Evolutionary conservation across 2,888 invertebrate species (phyloP).

Genomic region (Phlogophora meticulosa): DNA sequence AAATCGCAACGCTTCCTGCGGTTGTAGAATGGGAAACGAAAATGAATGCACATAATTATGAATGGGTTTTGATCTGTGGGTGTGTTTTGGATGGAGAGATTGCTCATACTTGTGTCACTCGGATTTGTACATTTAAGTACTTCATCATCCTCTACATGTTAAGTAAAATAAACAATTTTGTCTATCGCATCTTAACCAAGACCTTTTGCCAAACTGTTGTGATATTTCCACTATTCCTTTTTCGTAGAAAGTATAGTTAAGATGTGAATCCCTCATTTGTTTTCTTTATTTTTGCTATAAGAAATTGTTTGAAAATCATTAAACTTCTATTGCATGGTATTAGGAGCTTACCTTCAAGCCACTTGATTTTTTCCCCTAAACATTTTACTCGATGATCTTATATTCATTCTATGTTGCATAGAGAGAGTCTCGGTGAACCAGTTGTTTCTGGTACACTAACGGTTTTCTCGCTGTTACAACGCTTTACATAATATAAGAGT

Average conservation of each 20-base stretch:
- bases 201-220: not conserved
- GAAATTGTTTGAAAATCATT: not conserved
- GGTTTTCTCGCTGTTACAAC: constrained; percentile 66
- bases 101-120: not conserved
- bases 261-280: too few species aligned
- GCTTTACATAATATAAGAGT: constrained; percentile 73
- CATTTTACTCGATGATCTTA: not conserved
- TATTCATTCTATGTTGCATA: constrained; percentile 25
- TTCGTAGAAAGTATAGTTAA: not conserved
- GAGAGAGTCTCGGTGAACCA: constrained; percentile 28
- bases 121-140: not conserved
- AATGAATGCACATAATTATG: constrained; percentile 77
- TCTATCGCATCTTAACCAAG: not conserved
- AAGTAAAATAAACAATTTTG: not conserved
- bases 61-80: constrained; percentile 67
- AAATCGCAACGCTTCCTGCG: constrained; percentile 85
- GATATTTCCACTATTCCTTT: not conserved
- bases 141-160: not conserved
- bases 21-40: constrained; percentile 79
- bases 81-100: constrained; percentile 57
- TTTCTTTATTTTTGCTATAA: not conserved
- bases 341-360: not conserved
- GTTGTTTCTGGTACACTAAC: constrained; percentile 64
- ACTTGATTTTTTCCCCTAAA: not conserved
- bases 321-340: not conserved